These are phyloP conservation scores for Myotis planiceps DNA, from an alignment of 2,797 vertebrate genomes.

Conservation along the genomic window DNA sequence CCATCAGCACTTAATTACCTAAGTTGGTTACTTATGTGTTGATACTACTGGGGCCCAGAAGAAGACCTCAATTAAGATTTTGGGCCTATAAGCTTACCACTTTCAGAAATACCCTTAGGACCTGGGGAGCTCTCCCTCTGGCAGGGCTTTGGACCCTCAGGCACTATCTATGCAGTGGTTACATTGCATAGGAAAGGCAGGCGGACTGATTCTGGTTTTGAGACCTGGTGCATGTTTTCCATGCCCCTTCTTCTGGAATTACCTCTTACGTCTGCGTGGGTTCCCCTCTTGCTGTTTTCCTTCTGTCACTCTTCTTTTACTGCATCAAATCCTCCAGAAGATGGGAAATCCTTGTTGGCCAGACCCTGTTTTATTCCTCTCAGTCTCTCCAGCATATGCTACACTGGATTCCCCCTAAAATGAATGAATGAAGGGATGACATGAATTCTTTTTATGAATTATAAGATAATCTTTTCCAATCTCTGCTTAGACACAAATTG, in stretches of 20 bases:
- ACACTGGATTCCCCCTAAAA: not conserved
- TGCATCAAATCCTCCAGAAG: not conserved
- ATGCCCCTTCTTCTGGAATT: not conserved
- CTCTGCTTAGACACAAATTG: not conserved
- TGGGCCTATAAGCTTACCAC: not conserved
- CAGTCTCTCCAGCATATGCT: not conserved
- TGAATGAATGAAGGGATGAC: not conserved
- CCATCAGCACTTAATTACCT: not conserved
- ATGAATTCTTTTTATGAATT: not conserved
- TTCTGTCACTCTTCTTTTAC: not conserved
- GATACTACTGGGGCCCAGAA: not conserved
- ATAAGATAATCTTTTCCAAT: not conserved
- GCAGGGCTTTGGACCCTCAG: not conserved
- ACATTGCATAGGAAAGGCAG: not conserved
- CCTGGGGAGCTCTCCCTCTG: rapidly evolving
- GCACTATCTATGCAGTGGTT: not conserved
- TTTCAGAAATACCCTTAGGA: not conserved
- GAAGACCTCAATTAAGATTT: not conserved
- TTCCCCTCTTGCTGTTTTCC: not conserved
- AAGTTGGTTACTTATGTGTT: not conserved
- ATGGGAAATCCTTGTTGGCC: not conserved
- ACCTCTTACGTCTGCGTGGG: not conserved
- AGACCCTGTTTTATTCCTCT: not conserved
- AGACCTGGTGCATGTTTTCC: not conserved
- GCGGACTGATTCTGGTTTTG: not conserved